Base-by-base conservation (phyloP, 2,113 vertebrate species). In the Corythoichthys intestinalis region DNA sequence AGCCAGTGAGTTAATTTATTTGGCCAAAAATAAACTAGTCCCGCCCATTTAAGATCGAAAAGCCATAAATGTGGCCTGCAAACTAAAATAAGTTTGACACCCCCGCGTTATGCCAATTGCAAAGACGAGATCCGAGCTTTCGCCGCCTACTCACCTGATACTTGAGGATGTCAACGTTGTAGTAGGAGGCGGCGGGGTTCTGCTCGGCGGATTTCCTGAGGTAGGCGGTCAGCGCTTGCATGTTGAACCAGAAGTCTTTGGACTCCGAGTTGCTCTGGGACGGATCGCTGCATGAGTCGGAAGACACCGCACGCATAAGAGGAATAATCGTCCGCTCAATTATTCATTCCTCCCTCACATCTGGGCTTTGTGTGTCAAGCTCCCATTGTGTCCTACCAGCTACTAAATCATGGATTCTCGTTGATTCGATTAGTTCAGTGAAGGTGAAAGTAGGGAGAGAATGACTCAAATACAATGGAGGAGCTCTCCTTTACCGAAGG, bases 181-280 rank as follows among this genome's bases (percentile, higher is more conserved):
- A 98, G 69, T 98, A 99, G 71, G 96, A 97, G 65, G 96, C 94
- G 71, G 94, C 85, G 60, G 97, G 96, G 85, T 94, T 99, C 87
- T 98, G 96, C 72, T 99, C 96, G 20, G 94, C 94, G 66, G 93
- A 84, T 85, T 98, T 99, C 90, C 94, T 96, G 94, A 99, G 96
- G 94, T 96, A 98, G 90, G 95, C 77, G 57, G 93, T 97, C 89
- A 98, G 92, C 71, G 94, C 95, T 90, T 95, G 95, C 97, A 99
- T 99, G 89, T 99, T 98, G 93, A 99, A 94, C 95, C 95, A 98
- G 87, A 97, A 98, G 89, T 97, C 94, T 87, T 92, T 97, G 83
- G 93, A 91, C 87, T 92, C 93, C 28, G 94, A 93, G 80, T 98
- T 95, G 81, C 91, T 94, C 79, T 96, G 96, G 73, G 96, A 96